phyloP scores from a whole-genome alignment of 2,888 invertebrate genomes.

The Pyrrhosoma nymphula region DNA sequence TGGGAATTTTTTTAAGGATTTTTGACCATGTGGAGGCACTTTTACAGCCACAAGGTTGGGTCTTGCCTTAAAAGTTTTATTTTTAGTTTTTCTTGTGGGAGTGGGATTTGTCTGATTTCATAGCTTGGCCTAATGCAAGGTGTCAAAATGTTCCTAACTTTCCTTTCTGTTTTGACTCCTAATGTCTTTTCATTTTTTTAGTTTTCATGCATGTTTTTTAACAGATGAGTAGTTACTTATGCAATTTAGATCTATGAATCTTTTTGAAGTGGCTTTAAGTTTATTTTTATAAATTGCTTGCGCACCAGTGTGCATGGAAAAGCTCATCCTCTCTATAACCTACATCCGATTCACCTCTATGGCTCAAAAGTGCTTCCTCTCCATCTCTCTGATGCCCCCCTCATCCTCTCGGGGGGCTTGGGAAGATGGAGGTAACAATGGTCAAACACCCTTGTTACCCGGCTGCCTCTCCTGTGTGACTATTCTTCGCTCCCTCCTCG shows the following conservation, averaged over 20 bases:
- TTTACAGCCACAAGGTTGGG: conserved; percentile 71
- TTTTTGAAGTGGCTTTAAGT: conserved; percentile 48
- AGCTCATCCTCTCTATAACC: conserved; percentile 44
- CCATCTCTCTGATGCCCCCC: conserved; percentile 59
- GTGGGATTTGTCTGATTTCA: conserved; percentile 33
- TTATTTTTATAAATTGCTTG: conserved; percentile 57
- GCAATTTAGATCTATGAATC: conserved; percentile 18
- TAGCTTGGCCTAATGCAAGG: conserved; percentile 61
- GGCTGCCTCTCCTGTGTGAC: conserved; percentile 86
- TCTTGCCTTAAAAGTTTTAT: conserved; percentile 49
- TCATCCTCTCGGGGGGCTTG: conserved; percentile 21
- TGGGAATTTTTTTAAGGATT: conserved; percentile 72
- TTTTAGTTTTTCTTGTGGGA: neutral
- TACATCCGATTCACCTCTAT: conserved; percentile 69
- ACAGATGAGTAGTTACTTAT: conserved; percentile 37
- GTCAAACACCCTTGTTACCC: conserved; percentile 86
- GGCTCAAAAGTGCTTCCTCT: conserved; percentile 71
- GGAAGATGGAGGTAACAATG: conserved; percentile 78
- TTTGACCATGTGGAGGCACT: conserved; percentile 72
- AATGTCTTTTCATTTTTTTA: conserved; percentile 29
- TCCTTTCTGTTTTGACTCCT: conserved; percentile 13
- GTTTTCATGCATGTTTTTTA: conserved; percentile 37
- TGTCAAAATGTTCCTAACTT: conserved; percentile 46
- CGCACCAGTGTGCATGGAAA: conserved; percentile 62
- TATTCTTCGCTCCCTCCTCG: conserved; percentile 71